Base-by-base conservation (phyloP, 1,140 invertebrate genomes). In the Microplitis mediator region DNA sequence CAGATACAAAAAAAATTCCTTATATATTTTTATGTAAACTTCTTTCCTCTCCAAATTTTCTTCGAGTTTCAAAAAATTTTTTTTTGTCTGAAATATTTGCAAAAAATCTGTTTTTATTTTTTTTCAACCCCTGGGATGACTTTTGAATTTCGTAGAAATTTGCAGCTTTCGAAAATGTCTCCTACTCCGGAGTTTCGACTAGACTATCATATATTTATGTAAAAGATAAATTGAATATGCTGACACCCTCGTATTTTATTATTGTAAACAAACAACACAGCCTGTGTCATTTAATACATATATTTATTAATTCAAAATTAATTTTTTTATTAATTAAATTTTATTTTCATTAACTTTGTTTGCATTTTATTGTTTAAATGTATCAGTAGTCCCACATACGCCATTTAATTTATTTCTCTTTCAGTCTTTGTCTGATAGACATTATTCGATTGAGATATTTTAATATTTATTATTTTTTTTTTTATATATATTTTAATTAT, bases 401-500 rank as follows among this genome's bases (percentile, higher is more conserved):
- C 62, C 34, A 63, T 39, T 34, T 62, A 64, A 14, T 64, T 34
- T n/a, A 4, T 45, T 39, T 34, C 36, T 64, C 62, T 36, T 45
- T 64, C 62, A 64, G 62, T 64, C 62, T 64, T 35, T n/a, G 62
- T 64, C 32, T 56, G 52, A 56, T 56, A 14, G 52, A 56, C 52
- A 56, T 56, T 56, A 56, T 56, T 56, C n/a, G 62, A 64, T 64
- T 36, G 62, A 64, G 62, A 64, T 64, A 64, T 45, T 45, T 45
- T 8, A 45, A 45, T 45, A 45, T 45, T 45, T 45, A 45, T 9
- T 45, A 9, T 45, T 45, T 6, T 45, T 0, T 39, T 45, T 45
- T 45, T 23, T 23, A 23, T 23, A 23, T 23, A 23, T 23, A 23
- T 23, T 64, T 64, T 39, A 45, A 16, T 56, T 56, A 56, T 56